Evolutionary conservation across 1,140 invertebrate species (phyloP), one percentile per base, ranked within the genome.

Genomic region (Wiebesia pumilae): DNA sequence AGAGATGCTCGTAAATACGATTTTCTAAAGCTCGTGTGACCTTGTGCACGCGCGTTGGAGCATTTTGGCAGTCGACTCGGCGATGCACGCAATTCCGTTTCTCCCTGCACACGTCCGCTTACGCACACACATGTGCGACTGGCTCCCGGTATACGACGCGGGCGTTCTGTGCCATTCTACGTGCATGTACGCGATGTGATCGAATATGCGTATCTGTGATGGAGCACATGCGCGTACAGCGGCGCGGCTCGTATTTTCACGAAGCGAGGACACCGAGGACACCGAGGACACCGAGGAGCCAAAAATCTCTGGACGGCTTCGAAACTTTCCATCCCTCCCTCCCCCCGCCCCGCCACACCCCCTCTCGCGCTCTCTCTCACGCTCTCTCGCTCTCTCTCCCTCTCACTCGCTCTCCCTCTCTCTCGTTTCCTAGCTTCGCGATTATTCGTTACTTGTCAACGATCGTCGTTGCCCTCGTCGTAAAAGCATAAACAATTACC

Each of bases 71-170:
- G 71, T 9, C 47, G 35, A 62, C 78, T 58, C 65, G 75, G 12
- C 54, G 33, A 3, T 79, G 75, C 85, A 87, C 81, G 85, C 85
- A 83, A 87, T 87, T 83, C 81, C 85, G 85, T 71, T 86, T 86
- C 51, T 81, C 54, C 33, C 51, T 78, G 33, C 35, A 9, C 35
- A n/a, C 24, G 19, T 19, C 24, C 35, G 24, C 33, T 47, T 30
- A 16, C 69, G 35, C 83, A n/a, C 10, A 65, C 38, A 43, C 82
- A 58, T 38, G 33, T n/a, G 30, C 12, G 7, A 16, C 67, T 3
- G 33, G n/a, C n/a, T n/a, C 67, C 30, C 62, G n/a, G 12, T 24
- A 3, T 65, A 65, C 62, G 62, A n/a, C n/a, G n/a, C n/a, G n/a
- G n/a, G n/a, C n/a, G n/a, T n/a, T n/a, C n/a, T n/a, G n/a, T n/a